phyloP scores from a whole-genome alignment of 2,888 invertebrate species.

The Polietes domitor region DNA sequence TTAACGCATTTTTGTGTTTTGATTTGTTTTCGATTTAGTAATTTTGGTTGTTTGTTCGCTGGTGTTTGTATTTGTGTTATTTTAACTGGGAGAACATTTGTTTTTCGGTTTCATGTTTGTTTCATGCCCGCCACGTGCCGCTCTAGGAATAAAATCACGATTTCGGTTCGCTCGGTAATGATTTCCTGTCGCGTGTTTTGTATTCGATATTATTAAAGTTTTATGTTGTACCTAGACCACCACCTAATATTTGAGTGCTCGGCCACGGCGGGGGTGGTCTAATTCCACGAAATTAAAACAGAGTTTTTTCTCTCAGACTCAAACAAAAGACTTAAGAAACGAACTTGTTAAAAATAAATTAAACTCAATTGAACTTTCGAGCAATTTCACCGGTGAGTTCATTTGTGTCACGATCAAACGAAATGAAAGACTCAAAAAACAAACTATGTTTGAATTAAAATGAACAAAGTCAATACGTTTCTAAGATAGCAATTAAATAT shows the following conservation, averaged over 20 bases:
- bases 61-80: background rate
- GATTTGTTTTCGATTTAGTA: background rate
- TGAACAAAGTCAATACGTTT: too few relatives aligned
- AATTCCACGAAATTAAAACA: background rate
- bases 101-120: background rate
- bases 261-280: background rate
- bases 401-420: background rate
- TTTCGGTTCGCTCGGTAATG: slow-evolving; percentile 34
- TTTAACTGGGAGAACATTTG: background rate
- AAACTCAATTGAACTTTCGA: too few relatives aligned
- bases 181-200: slow-evolving; percentile 41
- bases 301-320: background rate
- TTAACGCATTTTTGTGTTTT: slow-evolving; percentile 29
- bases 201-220: background rate
- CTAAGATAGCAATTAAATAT: too few relatives aligned
- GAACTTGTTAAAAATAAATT: background rate
- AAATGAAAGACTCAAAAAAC: background rate
- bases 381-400: too few relatives aligned
- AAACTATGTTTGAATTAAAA: too few relatives aligned
- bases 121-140: slow-evolving; percentile 1
- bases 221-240: background rate
- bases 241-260: background rate
- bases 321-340: slow-evolving; percentile 1
- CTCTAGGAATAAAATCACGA: slow-evolving; percentile 28
- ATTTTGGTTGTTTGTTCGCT: background rate